These are phyloP conservation scores for Lamellibrachia satsuma DNA, from an alignment of 2,888 invertebrate genomes.

Conservation along the genomic window DNA sequence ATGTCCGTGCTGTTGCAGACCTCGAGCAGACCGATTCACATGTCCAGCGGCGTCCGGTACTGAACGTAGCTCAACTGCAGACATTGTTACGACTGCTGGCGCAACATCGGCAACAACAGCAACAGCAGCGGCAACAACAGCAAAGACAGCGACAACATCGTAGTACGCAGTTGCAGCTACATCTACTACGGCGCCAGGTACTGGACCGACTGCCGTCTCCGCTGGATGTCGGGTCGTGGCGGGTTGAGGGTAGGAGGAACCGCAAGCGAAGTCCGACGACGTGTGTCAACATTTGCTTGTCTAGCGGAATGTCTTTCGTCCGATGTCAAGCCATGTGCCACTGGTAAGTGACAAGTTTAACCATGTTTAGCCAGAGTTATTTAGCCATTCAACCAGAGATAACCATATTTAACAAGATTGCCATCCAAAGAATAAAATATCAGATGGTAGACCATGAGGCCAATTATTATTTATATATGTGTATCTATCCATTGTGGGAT, in stretches of 20 bases:
- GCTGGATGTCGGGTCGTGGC: not conserved
- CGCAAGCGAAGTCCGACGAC: not conserved
- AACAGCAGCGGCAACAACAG: not conserved
- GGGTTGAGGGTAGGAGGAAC: not conserved
- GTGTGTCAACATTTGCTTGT: slow-evolving; percentile 29
- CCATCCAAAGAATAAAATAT: no score
- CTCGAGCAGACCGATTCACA: not conserved
- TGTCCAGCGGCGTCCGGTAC: not conserved
- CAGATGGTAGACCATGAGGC: no score
- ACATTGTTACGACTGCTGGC: not conserved
- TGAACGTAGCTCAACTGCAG: not conserved
- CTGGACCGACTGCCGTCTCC: not conserved
- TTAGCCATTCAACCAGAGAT: no score
- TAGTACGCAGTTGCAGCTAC: not conserved
- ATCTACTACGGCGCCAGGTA: not conserved
- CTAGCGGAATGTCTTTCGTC: slow-evolving; percentile 25
- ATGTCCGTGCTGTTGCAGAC: not conserved
- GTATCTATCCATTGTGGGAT: no score
- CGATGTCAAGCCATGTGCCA: slow-evolving; percentile 29
- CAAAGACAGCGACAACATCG: slow-evolving; percentile 1
- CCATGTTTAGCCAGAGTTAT: no score
- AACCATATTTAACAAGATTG: no score
- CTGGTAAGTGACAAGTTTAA: not conserved
- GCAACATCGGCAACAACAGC: not conserved
- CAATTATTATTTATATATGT: no score